Evolutionary conservation across 2,888 invertebrate genomes (phyloP), one percentile per base, ranked within the genome.

Genomic region (Apotomis turbidana): DNA sequence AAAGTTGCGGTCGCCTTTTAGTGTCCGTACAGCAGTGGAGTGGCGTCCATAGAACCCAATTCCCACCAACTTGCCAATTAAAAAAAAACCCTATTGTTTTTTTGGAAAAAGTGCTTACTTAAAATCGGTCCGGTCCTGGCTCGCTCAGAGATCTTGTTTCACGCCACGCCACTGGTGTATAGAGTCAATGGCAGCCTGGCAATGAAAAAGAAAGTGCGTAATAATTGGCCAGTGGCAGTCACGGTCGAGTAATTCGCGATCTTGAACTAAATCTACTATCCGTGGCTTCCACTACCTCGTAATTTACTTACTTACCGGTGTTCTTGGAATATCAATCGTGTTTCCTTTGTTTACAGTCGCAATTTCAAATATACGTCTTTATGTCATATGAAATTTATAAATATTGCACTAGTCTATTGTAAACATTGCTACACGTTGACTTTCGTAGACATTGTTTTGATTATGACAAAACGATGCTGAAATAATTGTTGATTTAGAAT

Each of bases 201-300:
- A 62, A 38, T 62, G 71, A 62, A 68, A 68, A 62, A n/a, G 63
- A 72, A 63, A 72, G 58, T 59, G 15, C 51, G 46, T 57, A 52
- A 52, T 12, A 68, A 38, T 44, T 74, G 71, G 68, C 68, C 76
- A 78, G 79, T 78, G 54, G 55, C 57, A 44, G 71, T 52, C 57
- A 70, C 73, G 83, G 76, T 79, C 75, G 81, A 82, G 78, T 84
- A 75, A 71, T 12, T 58, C 55, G 49, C 51, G 64, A 70, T 70
- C 73, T 64, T 73, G 66, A 70, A 70, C 73, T 70, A 61, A 59
- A 70, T 73, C 62, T 72, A 61, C 41, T 44, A 54, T 27, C 4
- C 9, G n/a, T 70, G 41, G 13, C 36, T 67, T 46, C 55, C 41
- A 41, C 27, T 15, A 46, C 9, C 49, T 67, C 46, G 15, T 38